These are phyloP conservation scores for Lepus americanus DNA, from an alignment of 2,113 vertebrate genomes.

Conservation along the genomic window DNA sequence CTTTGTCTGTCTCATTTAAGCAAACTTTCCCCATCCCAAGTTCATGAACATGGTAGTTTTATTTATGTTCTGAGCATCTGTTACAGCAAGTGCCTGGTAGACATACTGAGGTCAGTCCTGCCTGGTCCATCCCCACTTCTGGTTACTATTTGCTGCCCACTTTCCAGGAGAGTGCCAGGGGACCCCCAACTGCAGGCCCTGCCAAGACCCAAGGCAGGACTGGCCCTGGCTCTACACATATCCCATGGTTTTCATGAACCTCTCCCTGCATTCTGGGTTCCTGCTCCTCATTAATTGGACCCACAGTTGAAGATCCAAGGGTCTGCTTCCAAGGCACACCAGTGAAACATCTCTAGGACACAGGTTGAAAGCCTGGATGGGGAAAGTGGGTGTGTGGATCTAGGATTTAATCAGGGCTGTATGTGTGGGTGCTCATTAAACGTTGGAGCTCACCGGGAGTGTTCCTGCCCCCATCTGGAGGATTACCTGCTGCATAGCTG, in stretches of 20 bases:
- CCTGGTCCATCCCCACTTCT: too few species aligned
- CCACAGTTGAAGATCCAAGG: neutral
- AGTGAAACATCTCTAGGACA: neutral
- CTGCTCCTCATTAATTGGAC: neutral
- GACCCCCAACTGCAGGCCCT: neutral
- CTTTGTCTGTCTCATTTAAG: neutral
- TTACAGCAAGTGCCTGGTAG: neutral
- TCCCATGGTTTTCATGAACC: neutral
- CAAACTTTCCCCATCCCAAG: neutral
- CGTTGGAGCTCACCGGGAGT: neutral
- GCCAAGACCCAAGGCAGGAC: too few species aligned
- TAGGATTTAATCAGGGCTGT: too few species aligned
- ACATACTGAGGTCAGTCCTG: neutral
- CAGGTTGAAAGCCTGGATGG: neutral
- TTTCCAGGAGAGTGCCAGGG: neutral
- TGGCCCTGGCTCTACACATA: neutral
- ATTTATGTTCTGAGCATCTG: neutral
- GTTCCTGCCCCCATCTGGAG: neutral
- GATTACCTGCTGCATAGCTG: neutral
- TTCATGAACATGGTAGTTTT: neutral
- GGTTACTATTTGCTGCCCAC: neutral
- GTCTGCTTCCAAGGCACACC: neutral
- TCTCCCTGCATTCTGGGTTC: neutral
- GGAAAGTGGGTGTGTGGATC: too few species aligned
- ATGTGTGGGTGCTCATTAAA: neutral